Evolutionary conservation across 2,888 invertebrate genomes (phyloP), one percentile per base, ranked within the genome.

Genomic region (Campoplex nolae): DNA sequence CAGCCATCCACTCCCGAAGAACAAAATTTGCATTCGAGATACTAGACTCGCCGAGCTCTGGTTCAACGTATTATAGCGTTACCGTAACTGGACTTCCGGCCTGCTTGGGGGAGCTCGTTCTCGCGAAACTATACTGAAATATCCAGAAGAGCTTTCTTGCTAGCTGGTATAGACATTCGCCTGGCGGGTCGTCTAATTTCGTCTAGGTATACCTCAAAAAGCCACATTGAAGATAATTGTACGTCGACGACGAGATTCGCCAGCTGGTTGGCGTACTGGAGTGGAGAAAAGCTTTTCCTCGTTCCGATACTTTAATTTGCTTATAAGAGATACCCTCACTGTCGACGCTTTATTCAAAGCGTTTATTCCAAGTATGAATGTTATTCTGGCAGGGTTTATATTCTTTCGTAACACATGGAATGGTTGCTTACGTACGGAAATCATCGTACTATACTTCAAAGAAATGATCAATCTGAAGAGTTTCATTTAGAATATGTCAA

Each of bases 21-120:
- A 87, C 71, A 86, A 88, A 89, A 91, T 91, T 89, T 89, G 88
- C 89, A 84, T 88, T 83, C 77, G 79, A 88, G 86, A 89, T 88
- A 89, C 87, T 85, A 83, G 87, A 85, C 67, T 76, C 80, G 35
- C 38, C 78, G 78, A 67, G 76, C 58, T 51, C 42, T 78, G 84
- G 65, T 58, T 73, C 82, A 79, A 79, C 71, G 85, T 85, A 84
- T 87, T 80, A 87, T 76, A 77, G 82, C 65, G 82, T 71, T 75
- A 58, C 78, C 78, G 76, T 80, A 58, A 58, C 79, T 70, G 85
- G 85, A 85, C 83, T 81, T 85, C 85, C 87, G 84, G 62, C 77
- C 67, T 73, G 9, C 73, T 32, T 16, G 62, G 70, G 71, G 70
- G 58, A 32, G 79, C 70, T 51, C 71, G 78, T 23, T 32, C 83